A percentile compares a stretch with the other conserved stretches of the same genome.
Conservation (phyloP, 2,113 vertebrate genomes). For the Astur gentilis region DNA sequence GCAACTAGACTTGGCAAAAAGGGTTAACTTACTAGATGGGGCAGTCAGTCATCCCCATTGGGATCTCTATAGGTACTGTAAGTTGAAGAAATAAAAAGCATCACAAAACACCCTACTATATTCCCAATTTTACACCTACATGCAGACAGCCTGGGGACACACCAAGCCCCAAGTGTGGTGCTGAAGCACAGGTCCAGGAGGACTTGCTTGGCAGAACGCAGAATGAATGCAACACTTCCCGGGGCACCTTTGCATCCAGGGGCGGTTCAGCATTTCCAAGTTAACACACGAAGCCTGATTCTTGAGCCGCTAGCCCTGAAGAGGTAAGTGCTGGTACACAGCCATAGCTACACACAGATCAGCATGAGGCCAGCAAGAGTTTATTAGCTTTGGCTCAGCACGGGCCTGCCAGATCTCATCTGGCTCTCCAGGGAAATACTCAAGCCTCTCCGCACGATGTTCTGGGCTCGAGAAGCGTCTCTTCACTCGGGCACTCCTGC, state of each 20-base stretch:
- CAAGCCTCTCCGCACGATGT: fast-evolving
- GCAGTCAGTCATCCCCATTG: neutral
- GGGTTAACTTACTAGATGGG: neutral
- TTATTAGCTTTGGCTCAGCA: neutral
- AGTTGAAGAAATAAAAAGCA: neutral
- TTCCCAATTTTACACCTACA: neutral
- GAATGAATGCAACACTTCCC: neutral
- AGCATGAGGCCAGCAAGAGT: neutral
- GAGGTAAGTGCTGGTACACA: neutral
- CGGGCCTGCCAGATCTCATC: neutral
- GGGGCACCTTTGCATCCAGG: neutral
- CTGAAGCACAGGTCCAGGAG: neutral
- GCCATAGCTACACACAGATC: neutral
- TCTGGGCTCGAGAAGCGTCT: neutral
- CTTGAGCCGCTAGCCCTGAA: neutral
- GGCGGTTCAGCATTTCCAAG: neutral
- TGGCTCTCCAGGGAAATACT: neutral
- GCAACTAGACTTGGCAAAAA: fast-evolving
- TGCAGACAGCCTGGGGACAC: neutral
- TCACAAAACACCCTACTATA: neutral
- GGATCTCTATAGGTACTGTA: neutral
- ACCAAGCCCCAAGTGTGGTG: neutral
- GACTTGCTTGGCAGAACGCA: neutral
- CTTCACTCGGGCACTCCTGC: neutral
- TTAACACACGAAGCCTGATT: neutral